phyloP scores from a whole-genome alignment of 2,888 invertebrate species.

The Nebria salina region DNA sequence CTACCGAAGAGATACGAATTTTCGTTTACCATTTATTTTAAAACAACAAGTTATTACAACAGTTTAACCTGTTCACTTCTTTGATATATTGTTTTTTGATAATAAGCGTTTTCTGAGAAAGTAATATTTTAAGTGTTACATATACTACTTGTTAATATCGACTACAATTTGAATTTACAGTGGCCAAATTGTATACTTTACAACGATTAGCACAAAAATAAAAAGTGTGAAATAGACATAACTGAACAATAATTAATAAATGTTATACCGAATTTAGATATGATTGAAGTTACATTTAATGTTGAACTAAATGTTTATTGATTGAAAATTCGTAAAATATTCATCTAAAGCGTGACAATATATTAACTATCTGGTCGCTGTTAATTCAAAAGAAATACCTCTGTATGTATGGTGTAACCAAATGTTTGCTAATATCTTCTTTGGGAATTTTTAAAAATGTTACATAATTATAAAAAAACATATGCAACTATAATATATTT shows the following conservation, averaged over 20 bases:
- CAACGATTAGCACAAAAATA: slow-evolving; percentile 38
- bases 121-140: slow-evolving; percentile 34
- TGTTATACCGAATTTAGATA: slow-evolving; percentile 22
- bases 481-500: slow-evolving; percentile 6
- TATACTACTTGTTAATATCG: slow-evolving; percentile 31
- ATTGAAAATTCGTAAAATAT: neutral
- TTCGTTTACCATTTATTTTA: slow-evolving; percentile 33
- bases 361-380: slow-evolving; percentile 40
- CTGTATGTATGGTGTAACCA: neutral
- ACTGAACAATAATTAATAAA: slow-evolving; percentile 11
- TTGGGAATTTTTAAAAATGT: slow-evolving; percentile 28
- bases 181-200: slow-evolving; percentile 36
- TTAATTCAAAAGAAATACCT: slow-evolving; percentile 29
- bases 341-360: slow-evolving; percentile 13
- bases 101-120: slow-evolving; percentile 37
- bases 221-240: slow-evolving; percentile 10
- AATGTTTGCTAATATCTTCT: slow-evolving; percentile 25
- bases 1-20: slow-evolving; percentile 30
- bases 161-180: slow-evolving; percentile 39
- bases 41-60: slow-evolving; percentile 26
- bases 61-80: slow-evolving; percentile 12
- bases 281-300: neutral
- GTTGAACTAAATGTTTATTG: neutral
- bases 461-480: slow-evolving; percentile 20
- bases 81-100: slow-evolving; percentile 29